Evolutionary conservation across 2,797 vertebrate genomes (phyloP), one percentile per base, ranked within the genome.

Genomic region (Enteromius viviparus): DNA sequence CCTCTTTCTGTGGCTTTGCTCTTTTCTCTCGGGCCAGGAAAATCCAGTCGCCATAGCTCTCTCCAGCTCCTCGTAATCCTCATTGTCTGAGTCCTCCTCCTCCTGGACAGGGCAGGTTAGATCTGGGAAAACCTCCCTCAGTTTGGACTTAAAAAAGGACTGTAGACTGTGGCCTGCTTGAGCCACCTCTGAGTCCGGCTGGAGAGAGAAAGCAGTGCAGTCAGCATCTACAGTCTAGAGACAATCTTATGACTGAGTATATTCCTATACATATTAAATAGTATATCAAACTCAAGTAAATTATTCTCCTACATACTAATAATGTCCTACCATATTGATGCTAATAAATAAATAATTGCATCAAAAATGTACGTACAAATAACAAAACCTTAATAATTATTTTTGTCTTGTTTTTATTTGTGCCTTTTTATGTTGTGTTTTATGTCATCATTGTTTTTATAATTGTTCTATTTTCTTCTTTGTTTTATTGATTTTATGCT

Each of bases 121-220:
- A 19, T 95, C 95, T 0, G 96, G 95, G 80, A 97, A 99, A 85
- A 97, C 92, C 23, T 97, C 96, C 85, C 92, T 95, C 85, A 99
- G 90, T 90, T 95, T 96, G 80, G 94, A 92, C 80, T 94, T 93
- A 91, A 99, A 99, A 90, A 97, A 97, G 0, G 92, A 83, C 88
- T 97, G 95, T 21, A 99, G 94, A 92, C 95, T 98, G 79, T 92
- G 92, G 19, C 98, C 98, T 4, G 98, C 98, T 87, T 98, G 97
- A 23, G 98, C 98, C 75, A 99, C 97, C 92, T 99, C 98, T 0
- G 98, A 99, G 91, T 99, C 98, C 0, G 97, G 96, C 98, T 99
- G 91, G 7, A 70, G 66, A 85, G 53, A 78, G n/a, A 78, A 60
- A 17, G 3, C 21, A 37, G 7, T 21, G 1, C 3, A 19, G 15